Conservation (phyloP, 2,113 vertebrate genomes). For the Labeo rohita region DNA sequence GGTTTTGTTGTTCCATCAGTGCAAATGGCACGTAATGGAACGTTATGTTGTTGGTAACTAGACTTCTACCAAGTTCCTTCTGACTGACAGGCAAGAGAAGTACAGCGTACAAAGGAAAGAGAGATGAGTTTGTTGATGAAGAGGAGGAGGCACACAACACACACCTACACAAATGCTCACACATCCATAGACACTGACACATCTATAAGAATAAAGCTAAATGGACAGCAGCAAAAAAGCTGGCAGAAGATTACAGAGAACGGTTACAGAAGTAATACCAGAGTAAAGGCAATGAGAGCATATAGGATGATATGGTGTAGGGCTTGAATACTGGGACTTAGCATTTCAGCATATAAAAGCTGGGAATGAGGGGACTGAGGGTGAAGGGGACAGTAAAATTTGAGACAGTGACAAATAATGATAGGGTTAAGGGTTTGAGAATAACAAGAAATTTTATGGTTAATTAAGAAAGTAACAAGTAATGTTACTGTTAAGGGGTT, state of each 20-base stretch:
- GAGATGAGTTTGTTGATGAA: constrained; percentile 42
- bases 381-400: neutral
- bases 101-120: neutral
- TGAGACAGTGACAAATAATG: neutral
- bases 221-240: neutral
- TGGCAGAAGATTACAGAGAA: neutral
- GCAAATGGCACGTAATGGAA: too few species aligned
- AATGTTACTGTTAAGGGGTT: neutral
- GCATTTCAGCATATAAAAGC: neutral
- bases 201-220: neutral
- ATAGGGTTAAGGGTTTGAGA: neutral
- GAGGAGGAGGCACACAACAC: constrained; percentile 16
- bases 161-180: constrained; percentile 11
- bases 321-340: neutral
- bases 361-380: neutral
- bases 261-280: neutral
- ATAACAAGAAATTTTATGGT: neutral
- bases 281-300: neutral
- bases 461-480: neutral
- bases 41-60: too few species aligned
- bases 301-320: neutral
- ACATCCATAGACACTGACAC: neutral
- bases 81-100: constrained; percentile 19
- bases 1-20: too few species aligned
- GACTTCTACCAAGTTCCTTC: neutral